Conservation (phyloP, 2,113 vertebrate species). For the Notothenia coriiceps region DNA sequence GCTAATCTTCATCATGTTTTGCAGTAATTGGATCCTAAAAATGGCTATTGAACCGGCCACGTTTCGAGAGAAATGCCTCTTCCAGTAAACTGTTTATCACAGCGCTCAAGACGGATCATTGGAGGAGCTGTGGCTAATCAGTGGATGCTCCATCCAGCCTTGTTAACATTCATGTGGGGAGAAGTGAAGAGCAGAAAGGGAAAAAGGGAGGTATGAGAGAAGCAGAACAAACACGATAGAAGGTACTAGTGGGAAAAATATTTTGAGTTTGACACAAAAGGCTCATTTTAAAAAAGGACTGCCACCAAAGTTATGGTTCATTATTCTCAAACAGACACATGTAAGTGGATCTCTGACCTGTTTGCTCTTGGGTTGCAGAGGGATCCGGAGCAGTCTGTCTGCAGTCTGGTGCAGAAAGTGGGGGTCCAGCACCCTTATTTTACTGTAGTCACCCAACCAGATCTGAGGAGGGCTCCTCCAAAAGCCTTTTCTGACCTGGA, state of each 20-base stretch:
- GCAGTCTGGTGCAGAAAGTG: slow-evolving; percentile 91
- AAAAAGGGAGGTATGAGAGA: slow-evolving; percentile 2
- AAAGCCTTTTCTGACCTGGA: slow-evolving; percentile 87
- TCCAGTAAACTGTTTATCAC: slow-evolving; percentile 51
- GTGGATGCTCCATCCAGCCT: slow-evolving; percentile 36
- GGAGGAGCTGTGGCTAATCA: slow-evolving; percentile 49
- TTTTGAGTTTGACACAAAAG: neutral
- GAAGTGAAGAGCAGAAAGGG: slow-evolving; percentile 14
- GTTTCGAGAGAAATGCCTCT: slow-evolving; percentile 35
- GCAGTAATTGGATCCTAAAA: slow-evolving; percentile 47
- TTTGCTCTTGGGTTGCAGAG: slow-evolving; percentile 81
- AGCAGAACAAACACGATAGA: slow-evolving; percentile 23
- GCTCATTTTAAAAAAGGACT: neutral
- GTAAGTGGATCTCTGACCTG: slow-evolving; percentile 81
- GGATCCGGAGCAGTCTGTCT: slow-evolving; percentile 88
- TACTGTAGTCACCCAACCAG: slow-evolving; percentile 87
- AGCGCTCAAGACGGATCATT: slow-evolving; percentile 33
- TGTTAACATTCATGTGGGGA: slow-evolving; percentile 63
- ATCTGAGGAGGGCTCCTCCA: slow-evolving; percentile 94
- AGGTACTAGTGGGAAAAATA: slow-evolving; percentile 32
- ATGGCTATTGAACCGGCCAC: slow-evolving; percentile 25
- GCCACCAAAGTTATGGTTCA: neutral
- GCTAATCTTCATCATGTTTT: slow-evolving; percentile 50
- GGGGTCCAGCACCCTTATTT: slow-evolving; percentile 91
- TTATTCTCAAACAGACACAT: neutral